Evolutionary conservation across 2,888 invertebrate genomes (phyloP).

Genomic region (Thereva nobilitata): DNA sequence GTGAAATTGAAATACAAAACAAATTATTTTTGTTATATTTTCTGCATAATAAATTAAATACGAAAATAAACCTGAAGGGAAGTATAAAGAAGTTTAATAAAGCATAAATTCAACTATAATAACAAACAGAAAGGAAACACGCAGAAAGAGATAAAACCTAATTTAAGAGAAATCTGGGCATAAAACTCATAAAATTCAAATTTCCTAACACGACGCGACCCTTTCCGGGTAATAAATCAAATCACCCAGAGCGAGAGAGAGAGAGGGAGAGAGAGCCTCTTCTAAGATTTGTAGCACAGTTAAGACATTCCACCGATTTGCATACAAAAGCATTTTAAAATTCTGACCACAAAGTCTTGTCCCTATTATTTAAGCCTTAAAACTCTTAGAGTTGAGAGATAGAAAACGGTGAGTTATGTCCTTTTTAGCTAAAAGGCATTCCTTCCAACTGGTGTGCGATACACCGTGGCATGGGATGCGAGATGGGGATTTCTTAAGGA

Average conservation of each 20-base stretch:
- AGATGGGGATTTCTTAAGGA: too few relatives aligned
- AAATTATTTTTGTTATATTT: too few relatives aligned
- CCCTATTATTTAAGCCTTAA: conserved; percentile 31
- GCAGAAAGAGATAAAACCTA: too few relatives aligned
- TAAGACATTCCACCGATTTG: conserved; percentile 10
- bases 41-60: too few relatives aligned
- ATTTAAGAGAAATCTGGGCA: neutral
- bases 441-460: neutral
- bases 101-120: too few relatives aligned
- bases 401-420: neutral
- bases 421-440: neutral
- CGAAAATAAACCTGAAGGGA: too few relatives aligned
- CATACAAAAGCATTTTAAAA: conserved; percentile 28
- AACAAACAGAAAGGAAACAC: too few relatives aligned
- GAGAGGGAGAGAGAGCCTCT: neutral
- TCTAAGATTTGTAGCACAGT: conserved; percentile 15
- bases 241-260: conserved; percentile 14
- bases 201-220: neutral
- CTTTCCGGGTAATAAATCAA: conserved; percentile 17
- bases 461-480: too few relatives aligned
- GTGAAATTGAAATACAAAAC: too few relatives aligned
- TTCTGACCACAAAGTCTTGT: conserved; percentile 32
- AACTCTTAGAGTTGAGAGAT: conserved; percentile 2
- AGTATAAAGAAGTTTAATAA: too few relatives aligned
- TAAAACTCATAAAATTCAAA: conserved; percentile 14